Evolutionary conservation across 2,797 vertebrate genomes (phyloP).

Genomic region (Phaenicophaeus curvirostris): DNA sequence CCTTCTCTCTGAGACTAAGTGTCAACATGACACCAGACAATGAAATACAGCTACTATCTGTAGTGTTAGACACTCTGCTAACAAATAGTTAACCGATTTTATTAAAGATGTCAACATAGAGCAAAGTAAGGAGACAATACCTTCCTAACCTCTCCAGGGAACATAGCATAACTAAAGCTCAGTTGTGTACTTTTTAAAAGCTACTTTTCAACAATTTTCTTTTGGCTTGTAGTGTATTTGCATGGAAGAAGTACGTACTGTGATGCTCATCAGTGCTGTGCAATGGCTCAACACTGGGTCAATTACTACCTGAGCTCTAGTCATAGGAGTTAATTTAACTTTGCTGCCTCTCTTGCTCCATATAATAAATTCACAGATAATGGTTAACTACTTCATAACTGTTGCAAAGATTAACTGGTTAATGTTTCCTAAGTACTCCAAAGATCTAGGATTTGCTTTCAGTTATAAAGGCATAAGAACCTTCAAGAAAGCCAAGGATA

Average conservation of each 20-base stretch:
- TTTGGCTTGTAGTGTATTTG: background rate
- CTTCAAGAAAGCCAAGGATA: background rate
- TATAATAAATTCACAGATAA: conserved; percentile 25
- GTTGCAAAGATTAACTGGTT: conserved; percentile 32
- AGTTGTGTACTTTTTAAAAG: background rate
- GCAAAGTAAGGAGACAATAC: background rate
- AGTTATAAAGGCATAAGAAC: background rate
- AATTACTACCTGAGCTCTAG: background rate
- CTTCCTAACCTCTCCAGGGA: background rate
- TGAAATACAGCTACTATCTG: background rate
- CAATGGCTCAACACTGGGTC: background rate
- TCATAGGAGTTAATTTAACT: background rate
- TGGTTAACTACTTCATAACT: conserved; percentile 28
- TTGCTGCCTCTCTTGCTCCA: background rate
- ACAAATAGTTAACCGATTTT: background rate
- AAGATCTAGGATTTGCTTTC: background rate
- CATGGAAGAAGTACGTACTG: background rate
- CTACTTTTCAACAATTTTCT: background rate
- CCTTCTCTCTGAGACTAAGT: background rate
- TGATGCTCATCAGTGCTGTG: background rate
- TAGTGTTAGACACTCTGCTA: background rate
- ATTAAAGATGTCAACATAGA: background rate
- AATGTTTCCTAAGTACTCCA: conserved; percentile 44
- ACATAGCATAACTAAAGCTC: background rate
- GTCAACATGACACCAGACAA: background rate